A percentile compares a stretch with the other conserved stretches of the same genome.
These are phyloP conservation scores for Bostrychus sinensis DNA, from an alignment of 2,113 vertebrate genomes.

Conservation along the genomic window DNA sequence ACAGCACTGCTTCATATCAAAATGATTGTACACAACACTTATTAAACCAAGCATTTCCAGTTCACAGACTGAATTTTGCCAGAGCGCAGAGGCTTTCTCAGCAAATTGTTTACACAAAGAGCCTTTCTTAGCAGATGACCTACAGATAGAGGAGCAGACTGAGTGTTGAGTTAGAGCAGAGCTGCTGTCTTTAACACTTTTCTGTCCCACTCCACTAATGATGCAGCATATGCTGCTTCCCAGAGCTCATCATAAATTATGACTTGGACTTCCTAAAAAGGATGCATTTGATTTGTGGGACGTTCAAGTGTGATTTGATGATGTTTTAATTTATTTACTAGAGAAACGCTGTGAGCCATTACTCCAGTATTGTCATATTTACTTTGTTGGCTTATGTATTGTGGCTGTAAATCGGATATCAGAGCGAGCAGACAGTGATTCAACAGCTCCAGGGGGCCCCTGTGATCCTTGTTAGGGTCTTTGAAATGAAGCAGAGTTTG, in stretches of 20 bases:
- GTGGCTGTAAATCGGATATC: slow-evolving; percentile 29
- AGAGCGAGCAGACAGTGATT: slow-evolving; percentile 37
- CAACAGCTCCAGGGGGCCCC: slow-evolving; percentile 29
- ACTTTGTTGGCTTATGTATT: slow-evolving; percentile 13
- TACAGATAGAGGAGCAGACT: background rate
- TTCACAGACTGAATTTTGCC: slow-evolving; percentile 12
- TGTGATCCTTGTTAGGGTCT: slow-evolving; percentile 30
- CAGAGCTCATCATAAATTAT: background rate
- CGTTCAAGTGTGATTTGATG: background rate
- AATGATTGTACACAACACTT: slow-evolving; percentile 7
- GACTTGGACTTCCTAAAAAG: background rate
- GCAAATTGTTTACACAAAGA: slow-evolving; percentile 9
- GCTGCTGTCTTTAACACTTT: background rate
- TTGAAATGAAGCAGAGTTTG: slow-evolving; percentile 49
- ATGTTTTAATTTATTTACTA: background rate
- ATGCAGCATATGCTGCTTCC: slow-evolving; percentile 1
- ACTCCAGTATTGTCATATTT: slow-evolving; percentile 1
- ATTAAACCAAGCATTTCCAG: background rate
- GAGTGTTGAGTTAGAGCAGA: background rate
- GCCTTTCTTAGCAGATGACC: slow-evolving; percentile 10
- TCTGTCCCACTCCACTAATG: background rate
- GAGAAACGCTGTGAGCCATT: background rate
- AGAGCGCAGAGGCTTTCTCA: background rate
- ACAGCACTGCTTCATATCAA: background rate
- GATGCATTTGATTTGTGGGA: background rate